A percentile compares a stretch with the other conserved stretches of the same genome.
Evolutionary conservation across 2,888 invertebrate genomes (phyloP).

Genomic region (Prosapia bicincta): DNA sequence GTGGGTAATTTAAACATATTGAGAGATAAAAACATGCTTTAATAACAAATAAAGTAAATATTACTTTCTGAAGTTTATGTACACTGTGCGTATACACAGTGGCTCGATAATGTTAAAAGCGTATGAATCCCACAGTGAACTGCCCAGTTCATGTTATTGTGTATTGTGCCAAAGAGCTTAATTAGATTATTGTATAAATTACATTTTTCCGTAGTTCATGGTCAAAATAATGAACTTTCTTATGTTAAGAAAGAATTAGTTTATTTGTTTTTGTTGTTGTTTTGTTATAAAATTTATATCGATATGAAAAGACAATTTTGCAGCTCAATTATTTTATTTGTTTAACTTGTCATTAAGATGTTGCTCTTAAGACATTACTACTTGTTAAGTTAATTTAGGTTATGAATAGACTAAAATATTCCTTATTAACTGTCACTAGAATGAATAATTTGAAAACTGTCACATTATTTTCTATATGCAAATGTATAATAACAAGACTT

Average conservation of each 20-base stretch:
- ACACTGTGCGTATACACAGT: not conserved
- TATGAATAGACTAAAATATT: not conserved
- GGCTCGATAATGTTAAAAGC: constrained; percentile 1
- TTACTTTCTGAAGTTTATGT: not conserved
- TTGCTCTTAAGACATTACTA: not conserved
- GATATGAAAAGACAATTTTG: not conserved
- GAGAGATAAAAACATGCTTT: not conserved
- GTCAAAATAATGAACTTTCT: constrained; percentile 7
- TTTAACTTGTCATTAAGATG: not conserved
- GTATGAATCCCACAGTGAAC: constrained; percentile 22
- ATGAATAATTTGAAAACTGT: not conserved
- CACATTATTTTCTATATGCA: too few relatives aligned
- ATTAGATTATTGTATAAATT: constrained; percentile 31
- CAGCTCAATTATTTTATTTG: constrained; percentile 26
- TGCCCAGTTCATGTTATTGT: constrained; percentile 35
- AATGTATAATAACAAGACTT: too few relatives aligned
- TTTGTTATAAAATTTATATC: constrained; percentile 10
- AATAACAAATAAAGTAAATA: not conserved
- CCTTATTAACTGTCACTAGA: not conserved
- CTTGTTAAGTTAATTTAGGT: not conserved
- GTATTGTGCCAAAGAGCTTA: constrained; percentile 40
- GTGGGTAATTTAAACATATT: constrained; percentile 36
- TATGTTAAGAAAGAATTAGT: constrained; percentile 14
- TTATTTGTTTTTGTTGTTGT: constrained; percentile 26
- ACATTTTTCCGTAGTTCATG: constrained; percentile 3